These are phyloP conservation scores for Maccullochella peelii DNA, from an alignment of 2,113 vertebrate genomes.

Conservation along the genomic window DNA sequence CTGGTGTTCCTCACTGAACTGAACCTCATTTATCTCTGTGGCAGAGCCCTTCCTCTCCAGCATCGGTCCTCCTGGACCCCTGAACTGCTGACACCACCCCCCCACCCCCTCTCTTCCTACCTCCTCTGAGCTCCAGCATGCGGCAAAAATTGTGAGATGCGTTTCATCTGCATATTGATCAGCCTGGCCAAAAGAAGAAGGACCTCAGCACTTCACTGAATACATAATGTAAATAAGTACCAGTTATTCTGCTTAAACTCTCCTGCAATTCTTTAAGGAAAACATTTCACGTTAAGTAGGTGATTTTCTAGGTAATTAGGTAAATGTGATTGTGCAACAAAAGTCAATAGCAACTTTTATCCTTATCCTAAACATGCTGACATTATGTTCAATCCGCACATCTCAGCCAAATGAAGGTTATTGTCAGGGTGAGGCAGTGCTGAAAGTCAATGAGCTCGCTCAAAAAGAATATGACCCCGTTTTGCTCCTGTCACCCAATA, in stretches of 20 bases:
- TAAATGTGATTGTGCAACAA: conserved; percentile 46
- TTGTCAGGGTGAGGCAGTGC: conserved; percentile 16
- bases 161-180: conserved; percentile 84
- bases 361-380: conserved; percentile 42
- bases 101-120: conserved; percentile 14
- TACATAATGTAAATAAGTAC: conserved; percentile 78
- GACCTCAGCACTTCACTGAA: conserved; percentile 81
- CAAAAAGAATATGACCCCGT: conserved; percentile 53
- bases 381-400: conserved; percentile 31
- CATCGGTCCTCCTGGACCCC: conserved; percentile 69
- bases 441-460: conserved; percentile 49
- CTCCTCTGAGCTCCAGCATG: conserved; percentile 63
- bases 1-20: conserved; percentile 58
- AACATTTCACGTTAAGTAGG: conserved; percentile 38
- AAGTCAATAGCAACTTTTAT: conserved; percentile 55
- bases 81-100: conserved; percentile 76
- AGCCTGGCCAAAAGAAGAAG: conserved; percentile 71
- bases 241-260: conserved; percentile 70
- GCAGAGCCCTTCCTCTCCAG: conserved; percentile 71
- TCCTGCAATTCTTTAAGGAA: conserved; percentile 34
- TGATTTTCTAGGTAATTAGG: conserved; percentile 56
- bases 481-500: conserved; percentile 69
- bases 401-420: conserved; percentile 60
- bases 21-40: conserved; percentile 79
- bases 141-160: conserved; percentile 75